These are phyloP conservation scores for Artibeus jamaicensis DNA, from an alignment of 2,797 vertebrate genomes.

Conservation along the genomic window DNA sequence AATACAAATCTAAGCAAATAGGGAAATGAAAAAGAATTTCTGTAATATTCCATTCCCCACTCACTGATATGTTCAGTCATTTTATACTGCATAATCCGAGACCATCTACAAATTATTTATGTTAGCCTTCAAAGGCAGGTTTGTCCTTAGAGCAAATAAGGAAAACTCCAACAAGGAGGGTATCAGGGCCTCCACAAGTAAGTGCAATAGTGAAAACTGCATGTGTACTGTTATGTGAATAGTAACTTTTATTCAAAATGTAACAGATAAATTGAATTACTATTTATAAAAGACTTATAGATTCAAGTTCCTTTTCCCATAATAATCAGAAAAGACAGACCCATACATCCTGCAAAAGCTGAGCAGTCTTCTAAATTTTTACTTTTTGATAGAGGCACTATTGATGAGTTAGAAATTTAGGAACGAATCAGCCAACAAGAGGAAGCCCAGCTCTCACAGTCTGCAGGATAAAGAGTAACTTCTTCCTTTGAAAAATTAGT, in stretches of 20 bases:
- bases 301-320: neutral
- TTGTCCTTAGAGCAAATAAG: constrained; percentile 12
- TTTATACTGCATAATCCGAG: neutral
- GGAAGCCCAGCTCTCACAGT: neutral
- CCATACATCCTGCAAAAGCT: neutral
- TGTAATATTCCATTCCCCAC: neutral
- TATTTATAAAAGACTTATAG: neutral
- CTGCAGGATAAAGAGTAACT: neutral
- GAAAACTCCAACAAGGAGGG: neutral
- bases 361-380: neutral
- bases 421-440: neutral
- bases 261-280: neutral
- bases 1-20: constrained; percentile 17
- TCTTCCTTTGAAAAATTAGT: constrained; percentile 27
- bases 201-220: neutral
- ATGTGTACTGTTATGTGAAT: neutral
- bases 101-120: neutral
- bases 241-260: constrained; percentile 6
- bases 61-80: neutral
- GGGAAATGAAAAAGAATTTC: neutral
- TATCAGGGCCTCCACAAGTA: neutral
- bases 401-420: neutral
- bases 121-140: neutral
- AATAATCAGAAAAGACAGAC: neutral
- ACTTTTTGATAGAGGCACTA: neutral